phyloP scores from a whole-genome alignment of 2,888 invertebrate genomes.

The Euclidia mi region DNA sequence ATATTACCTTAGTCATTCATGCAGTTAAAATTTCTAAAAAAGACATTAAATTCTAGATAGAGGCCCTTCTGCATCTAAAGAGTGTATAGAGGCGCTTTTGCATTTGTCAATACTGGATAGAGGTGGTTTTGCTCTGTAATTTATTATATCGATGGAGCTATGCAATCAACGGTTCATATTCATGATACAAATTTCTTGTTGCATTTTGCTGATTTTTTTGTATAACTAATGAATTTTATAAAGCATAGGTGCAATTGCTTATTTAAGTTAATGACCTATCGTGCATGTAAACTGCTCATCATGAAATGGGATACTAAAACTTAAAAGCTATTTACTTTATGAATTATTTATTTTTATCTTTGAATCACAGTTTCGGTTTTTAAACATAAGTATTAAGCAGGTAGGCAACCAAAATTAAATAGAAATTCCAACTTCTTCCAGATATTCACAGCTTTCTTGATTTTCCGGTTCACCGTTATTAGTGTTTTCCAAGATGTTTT shows the following conservation, averaged over 20 bases:
- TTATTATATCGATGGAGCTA: background rate
- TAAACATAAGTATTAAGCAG: no score
- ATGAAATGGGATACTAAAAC: no score
- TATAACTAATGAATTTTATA: no score
- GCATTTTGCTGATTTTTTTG: no score
- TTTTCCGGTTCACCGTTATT: slow-evolving; percentile 31
- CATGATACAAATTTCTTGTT: background rate
- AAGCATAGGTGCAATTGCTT: background rate
- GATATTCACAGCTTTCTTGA: slow-evolving; percentile 46
- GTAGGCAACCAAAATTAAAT: slow-evolving; percentile 4
- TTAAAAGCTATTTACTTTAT: no score
- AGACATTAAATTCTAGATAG: slow-evolving; percentile 5
- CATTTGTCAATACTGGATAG: slow-evolving; percentile 7
- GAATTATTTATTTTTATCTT: no score
- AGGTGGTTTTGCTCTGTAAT: background rate
- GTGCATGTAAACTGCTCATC: no score
- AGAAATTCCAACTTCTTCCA: slow-evolving; percentile 36
- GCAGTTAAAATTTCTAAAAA: background rate
- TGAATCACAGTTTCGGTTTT: no score
- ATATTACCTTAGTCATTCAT: no score
- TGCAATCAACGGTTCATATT: slow-evolving; percentile 2
- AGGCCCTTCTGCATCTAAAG: slow-evolving; percentile 5
- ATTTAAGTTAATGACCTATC: background rate
- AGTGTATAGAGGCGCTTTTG: slow-evolving; percentile 5
- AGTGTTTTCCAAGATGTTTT: slow-evolving; percentile 29